Percentiles rank a stretch among this genome's conserved stretches.
These are phyloP conservation scores for Ectropis grisescens DNA, from an alignment of 1,140 invertebrate genomes.

Conservation along the genomic window DNA sequence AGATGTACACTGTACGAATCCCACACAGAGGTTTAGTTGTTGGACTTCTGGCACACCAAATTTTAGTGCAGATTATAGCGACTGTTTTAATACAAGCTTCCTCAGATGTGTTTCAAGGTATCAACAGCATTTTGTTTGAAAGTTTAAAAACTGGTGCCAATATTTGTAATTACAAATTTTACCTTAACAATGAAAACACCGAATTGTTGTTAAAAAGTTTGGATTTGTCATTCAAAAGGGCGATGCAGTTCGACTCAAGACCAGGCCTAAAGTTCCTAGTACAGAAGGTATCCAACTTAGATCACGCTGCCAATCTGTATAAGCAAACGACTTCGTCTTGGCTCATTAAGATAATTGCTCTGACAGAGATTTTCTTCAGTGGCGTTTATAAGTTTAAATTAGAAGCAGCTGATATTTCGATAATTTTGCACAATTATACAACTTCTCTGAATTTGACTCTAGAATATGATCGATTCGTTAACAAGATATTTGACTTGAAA, in stretches of 20 bases:
- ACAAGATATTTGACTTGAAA: conserved; percentile 72
- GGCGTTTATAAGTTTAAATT: conserved; percentile 74
- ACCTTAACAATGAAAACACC: conserved; percentile 71
- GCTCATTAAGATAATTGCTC: conserved; percentile 89
- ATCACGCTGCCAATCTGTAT: conserved; percentile 91
- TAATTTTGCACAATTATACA: conserved; percentile 73
- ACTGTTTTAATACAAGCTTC: conserved; percentile 80
- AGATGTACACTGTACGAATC: conserved; percentile 85
- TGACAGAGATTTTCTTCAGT: conserved; percentile 84
- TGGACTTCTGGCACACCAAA: conserved; percentile 90
- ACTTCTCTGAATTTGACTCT: conserved; percentile 65
- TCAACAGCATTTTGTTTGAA: conserved; percentile 71
- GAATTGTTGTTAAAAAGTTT: conserved; percentile 82
- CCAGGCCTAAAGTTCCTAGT: conserved; percentile 94
- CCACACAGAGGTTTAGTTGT: conserved; percentile 89
- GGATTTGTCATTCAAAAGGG: conserved; percentile 83
- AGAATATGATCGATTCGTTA: conserved; percentile 71
- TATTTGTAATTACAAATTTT: conserved; percentile 66
- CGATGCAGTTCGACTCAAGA: conserved; percentile 88
- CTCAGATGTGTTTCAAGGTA: conserved; percentile 72
- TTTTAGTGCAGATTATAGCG: conserved; percentile 91
- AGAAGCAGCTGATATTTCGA: conserved; percentile 75
- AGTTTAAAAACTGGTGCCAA: conserved; percentile 70
- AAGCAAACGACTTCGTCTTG: conserved; percentile 93
- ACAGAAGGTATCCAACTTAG: conserved; percentile 91